Evolutionary conservation across 2,888 invertebrate species (phyloP), one percentile per base, ranked within the genome.

Genomic region (Drosophila prolongata): DNA sequence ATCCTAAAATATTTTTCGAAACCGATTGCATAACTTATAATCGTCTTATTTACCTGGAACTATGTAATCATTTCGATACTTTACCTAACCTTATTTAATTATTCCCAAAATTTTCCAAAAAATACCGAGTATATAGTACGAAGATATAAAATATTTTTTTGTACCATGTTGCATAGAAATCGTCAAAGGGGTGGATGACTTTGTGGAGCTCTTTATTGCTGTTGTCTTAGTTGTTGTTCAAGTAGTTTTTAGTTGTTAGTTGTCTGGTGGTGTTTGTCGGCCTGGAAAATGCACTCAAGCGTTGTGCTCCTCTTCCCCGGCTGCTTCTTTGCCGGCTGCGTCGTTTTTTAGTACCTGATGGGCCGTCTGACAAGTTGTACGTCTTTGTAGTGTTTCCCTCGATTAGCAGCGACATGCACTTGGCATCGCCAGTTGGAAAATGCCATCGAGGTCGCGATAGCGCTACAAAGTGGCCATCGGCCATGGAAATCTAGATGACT

Each of bases 231-330:
- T 62, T 38, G 46, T 47, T 46, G 53, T 34, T 54, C 37, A 54
- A 66, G 49, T 43, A 46, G 60, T 43, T 34, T 65, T 59, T 71
- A 70, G 83, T 56, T 77, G 70, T 85, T 88, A 66, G 47, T 56
- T 67, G 71, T 55, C 64, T 43, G 60, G 52, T 77, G 75, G 49
- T 69, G 70, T 64, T 65, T 73, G 65, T 78, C 87, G 87, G 89
- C 87, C 89, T 80, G 84, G 83, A 88, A 85, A 85, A 85, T 85
- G 79, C 89, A 84, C 71, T 82, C 78, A 78, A 89, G 87, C 82
- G 87, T 81, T 82, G 43, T 34, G 65, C 35, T 40, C 43, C 37
- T 40, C 46, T 44, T 14, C 52, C 37, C 27, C 40, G 6, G 11
- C 56, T 16, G 56, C 27, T 58, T 37, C 16, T 14, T 52, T 50